Base-by-base conservation (phyloP, 2,113 vertebrate species). In the Leptobrachium leishanense region DNA sequence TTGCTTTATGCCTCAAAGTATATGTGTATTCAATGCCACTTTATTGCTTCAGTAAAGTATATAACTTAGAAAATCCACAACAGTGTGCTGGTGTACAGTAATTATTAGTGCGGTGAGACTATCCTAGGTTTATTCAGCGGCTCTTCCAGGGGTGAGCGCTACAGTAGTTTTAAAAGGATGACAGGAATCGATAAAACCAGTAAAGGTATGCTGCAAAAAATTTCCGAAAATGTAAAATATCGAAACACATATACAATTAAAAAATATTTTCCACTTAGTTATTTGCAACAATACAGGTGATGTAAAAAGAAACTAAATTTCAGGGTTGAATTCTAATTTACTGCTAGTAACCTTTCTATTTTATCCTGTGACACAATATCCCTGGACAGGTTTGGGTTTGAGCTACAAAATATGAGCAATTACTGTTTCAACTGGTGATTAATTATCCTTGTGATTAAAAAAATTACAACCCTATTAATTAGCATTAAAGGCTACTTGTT, bases 361-460 rank as follows among this genome's bases (percentile, higher is more conserved):
- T 66, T 66, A 9, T 66, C 12, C 64, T 66, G 66, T 68, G 66
- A 68, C 64, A 64, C 20, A 43, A 43, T 68, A 43, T 68, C 41
- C 66, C 66, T 43, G 41, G 66, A 43, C 42, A 68, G 66, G 42
- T 43, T 68, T 66, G 64, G 6, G 2, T 66, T 41, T 66, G 64
- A 66, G 42, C 66, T 44, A 44, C n/a, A 68, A 68, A 12, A 68
- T 68, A 6, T 43, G 12, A 39, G 67, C 67, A 68, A 68, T 44
- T n/a, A 68, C 3, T 41, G 40, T 44, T 68, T 68, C 42, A 44
- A 68, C 44, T 68, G 67, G 67, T 68, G 42, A 43, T 43, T 68
- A 68, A 44, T 68, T 68, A 68, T 44, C 3, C 13, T 43, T 43
- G 41, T 3, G 41, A 68, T 43, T 68, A n/a, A 41, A 68, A 43